phyloP scores from a whole-genome alignment of 2,113 vertebrate genomes.

The Lepidothrix coronata region DNA sequence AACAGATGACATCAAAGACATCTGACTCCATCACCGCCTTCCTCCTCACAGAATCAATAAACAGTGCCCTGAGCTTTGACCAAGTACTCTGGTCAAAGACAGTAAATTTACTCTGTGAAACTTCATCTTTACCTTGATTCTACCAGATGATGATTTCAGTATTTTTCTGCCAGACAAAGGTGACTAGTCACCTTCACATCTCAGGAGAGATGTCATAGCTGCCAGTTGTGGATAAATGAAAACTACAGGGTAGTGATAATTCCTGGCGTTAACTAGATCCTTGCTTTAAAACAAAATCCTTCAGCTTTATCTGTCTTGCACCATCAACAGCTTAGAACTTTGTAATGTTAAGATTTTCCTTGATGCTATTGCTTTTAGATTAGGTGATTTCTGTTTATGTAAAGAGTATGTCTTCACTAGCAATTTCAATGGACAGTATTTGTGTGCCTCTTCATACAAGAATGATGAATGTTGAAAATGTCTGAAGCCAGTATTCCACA shows the following conservation, averaged over 20 bases:
- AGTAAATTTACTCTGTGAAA: slow-evolving; percentile 24
- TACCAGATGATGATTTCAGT: neutral
- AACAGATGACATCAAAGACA: slow-evolving; percentile 32
- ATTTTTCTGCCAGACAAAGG: neutral
- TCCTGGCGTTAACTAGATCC: neutral
- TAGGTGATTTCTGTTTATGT: neutral
- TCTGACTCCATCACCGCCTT: slow-evolving; percentile 29
- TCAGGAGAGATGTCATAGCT: neutral
- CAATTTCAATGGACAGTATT: neutral
- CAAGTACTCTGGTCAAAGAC: slow-evolving; percentile 12
- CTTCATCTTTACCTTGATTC: neutral
- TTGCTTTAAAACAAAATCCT: neutral
- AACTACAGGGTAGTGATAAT: neutral
- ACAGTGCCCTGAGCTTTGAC: slow-evolving; percentile 30
- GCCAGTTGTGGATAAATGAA: neutral
- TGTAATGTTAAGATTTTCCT: neutral
- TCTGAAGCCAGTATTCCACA: neutral
- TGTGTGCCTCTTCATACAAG: neutral
- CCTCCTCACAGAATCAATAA: slow-evolving; percentile 25
- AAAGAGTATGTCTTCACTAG: neutral
- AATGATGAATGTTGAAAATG: neutral
- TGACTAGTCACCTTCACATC: neutral
- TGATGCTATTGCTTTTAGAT: neutral
- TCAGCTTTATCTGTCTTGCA: neutral
- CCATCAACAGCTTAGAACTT: neutral